These are phyloP conservation scores for Myathropa florea DNA, from an alignment of 2,888 invertebrate genomes.

Conservation along the genomic window DNA sequence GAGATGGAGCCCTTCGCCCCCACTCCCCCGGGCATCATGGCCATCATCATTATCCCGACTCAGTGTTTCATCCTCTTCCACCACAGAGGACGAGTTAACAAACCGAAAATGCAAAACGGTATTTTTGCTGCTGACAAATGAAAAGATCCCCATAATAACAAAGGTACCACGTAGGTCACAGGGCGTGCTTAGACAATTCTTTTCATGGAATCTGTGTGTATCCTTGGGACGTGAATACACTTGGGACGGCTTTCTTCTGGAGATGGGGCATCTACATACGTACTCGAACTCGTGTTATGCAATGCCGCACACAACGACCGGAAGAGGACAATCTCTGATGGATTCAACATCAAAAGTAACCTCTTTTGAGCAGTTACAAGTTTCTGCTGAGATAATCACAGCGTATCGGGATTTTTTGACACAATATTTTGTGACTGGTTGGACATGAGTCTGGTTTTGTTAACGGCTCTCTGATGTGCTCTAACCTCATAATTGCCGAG, in stretches of 20 bases:
- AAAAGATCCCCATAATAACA: conserved; percentile 52
- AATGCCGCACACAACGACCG: conserved; percentile 38
- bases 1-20: conserved; percentile 61
- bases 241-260: neutral
- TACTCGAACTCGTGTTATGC: conserved; percentile 28
- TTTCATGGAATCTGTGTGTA: conserved; percentile 22
- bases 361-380: neutral
- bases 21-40: conserved; percentile 31
- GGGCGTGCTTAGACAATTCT: neutral
- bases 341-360: neutral
- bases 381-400: neutral
- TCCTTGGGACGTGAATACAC: conserved; percentile 7
- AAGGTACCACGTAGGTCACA: conserved; percentile 43
- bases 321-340: conserved; percentile 40
- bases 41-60: conserved; percentile 47
- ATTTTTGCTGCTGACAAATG: conserved; percentile 64
- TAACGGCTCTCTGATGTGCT: too few relatives aligned
- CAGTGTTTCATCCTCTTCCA: conserved; percentile 64
- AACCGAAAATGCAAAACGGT: conserved; percentile 70
- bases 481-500: too few relatives aligned
- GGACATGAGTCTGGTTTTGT: neutral
- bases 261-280: neutral
- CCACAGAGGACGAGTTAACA: conserved; percentile 71
- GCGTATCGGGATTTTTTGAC: neutral
- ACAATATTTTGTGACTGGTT: neutral